Percentiles rank a stretch among this genome's conserved stretches.
phyloP scores from a whole-genome alignment of 2,888 invertebrate species.

The Epistrophe grossulariae region DNA sequence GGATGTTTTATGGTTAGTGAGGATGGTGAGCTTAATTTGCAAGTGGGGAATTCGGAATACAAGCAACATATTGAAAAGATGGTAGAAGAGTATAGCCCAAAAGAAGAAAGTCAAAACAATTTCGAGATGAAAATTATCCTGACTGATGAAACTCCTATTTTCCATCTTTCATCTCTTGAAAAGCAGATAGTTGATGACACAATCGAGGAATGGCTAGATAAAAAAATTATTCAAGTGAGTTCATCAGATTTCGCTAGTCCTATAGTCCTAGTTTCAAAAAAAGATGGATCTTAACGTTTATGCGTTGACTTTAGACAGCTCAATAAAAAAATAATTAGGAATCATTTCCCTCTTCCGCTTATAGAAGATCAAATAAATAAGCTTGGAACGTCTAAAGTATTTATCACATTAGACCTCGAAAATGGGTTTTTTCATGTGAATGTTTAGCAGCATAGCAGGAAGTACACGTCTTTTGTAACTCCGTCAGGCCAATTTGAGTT shows the following conservation, averaged over 20 bases:
- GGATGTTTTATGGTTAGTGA: not conserved
- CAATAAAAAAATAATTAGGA: not conserved
- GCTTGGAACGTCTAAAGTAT: conserved; percentile 76
- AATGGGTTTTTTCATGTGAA: conserved; percentile 6
- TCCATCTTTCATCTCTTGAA: conserved; percentile 24
- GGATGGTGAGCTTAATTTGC: not conserved
- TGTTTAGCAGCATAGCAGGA: not conserved
- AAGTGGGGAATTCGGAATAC: not conserved
- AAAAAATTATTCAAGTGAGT: not conserved
- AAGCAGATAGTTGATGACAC: not conserved
- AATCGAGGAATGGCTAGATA: conserved; percentile 45
- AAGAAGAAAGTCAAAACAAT: not conserved
- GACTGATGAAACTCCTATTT: not conserved
- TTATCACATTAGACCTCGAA: conserved; percentile 76
- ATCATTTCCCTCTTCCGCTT: no score
- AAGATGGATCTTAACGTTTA: not conserved
- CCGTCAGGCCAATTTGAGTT: conserved; percentile 78
- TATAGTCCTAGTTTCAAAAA: not conserved
- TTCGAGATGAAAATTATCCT: not conserved
- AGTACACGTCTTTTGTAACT: conserved; percentile 76
- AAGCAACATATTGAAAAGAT: not conserved
- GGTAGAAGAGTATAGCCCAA: not conserved
- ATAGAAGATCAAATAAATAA: conserved; percentile 2
- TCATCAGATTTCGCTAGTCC: not conserved
- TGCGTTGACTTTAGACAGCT: not conserved